Percentiles rank a stretch among this genome's conserved stretches.
Conservation (phyloP, 2,888 invertebrate species). For the Myathropa florea region DNA sequence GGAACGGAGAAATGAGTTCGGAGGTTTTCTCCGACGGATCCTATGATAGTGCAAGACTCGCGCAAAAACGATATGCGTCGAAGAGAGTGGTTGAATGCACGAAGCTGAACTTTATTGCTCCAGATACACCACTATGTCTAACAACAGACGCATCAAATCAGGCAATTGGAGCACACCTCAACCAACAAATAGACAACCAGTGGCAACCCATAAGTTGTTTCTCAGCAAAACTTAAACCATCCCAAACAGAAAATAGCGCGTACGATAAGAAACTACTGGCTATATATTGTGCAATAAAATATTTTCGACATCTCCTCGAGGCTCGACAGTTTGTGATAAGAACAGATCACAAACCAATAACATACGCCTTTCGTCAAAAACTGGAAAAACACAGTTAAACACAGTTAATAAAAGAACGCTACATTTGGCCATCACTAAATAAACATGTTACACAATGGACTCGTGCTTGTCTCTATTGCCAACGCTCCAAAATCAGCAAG, state of each 20-base stretch:
- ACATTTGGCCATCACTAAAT: slow-evolving; percentile 40
- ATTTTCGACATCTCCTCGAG: slow-evolving; percentile 67
- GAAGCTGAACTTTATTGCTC: too few relatives aligned
- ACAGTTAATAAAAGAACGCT: slow-evolving; percentile 28
- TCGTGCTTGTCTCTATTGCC: slow-evolving; percentile 14
- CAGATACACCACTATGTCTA: too few relatives aligned
- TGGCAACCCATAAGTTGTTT: slow-evolving; percentile 76
- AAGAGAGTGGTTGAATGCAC: too few relatives aligned
- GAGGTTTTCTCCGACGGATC: too few relatives aligned
- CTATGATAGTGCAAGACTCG: too few relatives aligned
- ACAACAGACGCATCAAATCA: slow-evolving; percentile 19
- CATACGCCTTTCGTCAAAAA: slow-evolving; percentile 74
- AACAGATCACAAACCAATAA: slow-evolving; percentile 61
- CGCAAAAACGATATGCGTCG: not conserved
- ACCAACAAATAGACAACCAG: slow-evolving; percentile 72
- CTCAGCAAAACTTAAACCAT: slow-evolving; percentile 74
- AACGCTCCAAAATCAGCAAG: slow-evolving; percentile 12
- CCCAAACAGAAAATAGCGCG: slow-evolving; percentile 74
- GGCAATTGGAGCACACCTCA: slow-evolving; percentile 71
- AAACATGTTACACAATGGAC: slow-evolving; percentile 25
- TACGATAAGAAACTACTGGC: slow-evolving; percentile 79
- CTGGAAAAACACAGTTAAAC: slow-evolving; percentile 67
- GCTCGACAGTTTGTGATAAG: slow-evolving; percentile 40
- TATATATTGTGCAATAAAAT: slow-evolving; percentile 75
- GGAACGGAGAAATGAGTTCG: too few relatives aligned